These are phyloP conservation scores for Amblyteles armatorius DNA, from an alignment of 2,888 invertebrate species.

Conservation along the genomic window DNA sequence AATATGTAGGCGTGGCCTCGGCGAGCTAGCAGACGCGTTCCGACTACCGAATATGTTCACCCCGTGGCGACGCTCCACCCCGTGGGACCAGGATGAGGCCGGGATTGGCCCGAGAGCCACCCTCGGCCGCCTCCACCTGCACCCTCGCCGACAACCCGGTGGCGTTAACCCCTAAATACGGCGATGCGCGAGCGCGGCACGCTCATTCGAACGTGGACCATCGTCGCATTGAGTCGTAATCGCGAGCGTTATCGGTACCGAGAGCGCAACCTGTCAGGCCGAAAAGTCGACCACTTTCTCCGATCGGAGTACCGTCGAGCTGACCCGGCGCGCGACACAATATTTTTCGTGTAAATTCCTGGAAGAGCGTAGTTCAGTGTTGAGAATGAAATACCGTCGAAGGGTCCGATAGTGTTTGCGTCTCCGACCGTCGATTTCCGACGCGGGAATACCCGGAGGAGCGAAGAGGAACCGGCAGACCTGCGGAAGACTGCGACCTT, in stretches of 20 bases:
- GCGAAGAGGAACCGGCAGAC: slow-evolving; percentile 16
- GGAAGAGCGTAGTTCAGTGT: slow-evolving; percentile 33
- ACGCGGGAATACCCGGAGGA: not conserved
- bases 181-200: slow-evolving; percentile 77
- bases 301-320: not conserved
- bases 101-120: slow-evolving; percentile 81
- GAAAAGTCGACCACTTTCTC: slow-evolving; percentile 16
- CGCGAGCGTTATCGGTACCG: slow-evolving; percentile 38
- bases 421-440: slow-evolving; percentile 26
- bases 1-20: slow-evolving; percentile 85
- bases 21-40: slow-evolving; percentile 82
- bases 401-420: slow-evolving; percentile 40
- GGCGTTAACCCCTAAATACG: slow-evolving; percentile 82
- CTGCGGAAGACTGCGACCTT: slow-evolving; percentile 27
- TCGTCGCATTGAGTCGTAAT: slow-evolving; percentile 74
- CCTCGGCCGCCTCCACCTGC: slow-evolving; percentile 83
- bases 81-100: slow-evolving; percentile 76
- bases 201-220: slow-evolving; percentile 83
- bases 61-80: slow-evolving; percentile 75
- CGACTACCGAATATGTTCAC: slow-evolving; percentile 84
- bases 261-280: slow-evolving; percentile 14
- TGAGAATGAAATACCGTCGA: slow-evolving; percentile 39
- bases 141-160: slow-evolving; percentile 75
- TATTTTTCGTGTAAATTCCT: slow-evolving; percentile 31
- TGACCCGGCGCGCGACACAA: slow-evolving; percentile 26